Evolutionary conservation across 2,113 vertebrate genomes (phyloP).

Genomic region (Gnathonemus echidnorhynchus): DNA sequence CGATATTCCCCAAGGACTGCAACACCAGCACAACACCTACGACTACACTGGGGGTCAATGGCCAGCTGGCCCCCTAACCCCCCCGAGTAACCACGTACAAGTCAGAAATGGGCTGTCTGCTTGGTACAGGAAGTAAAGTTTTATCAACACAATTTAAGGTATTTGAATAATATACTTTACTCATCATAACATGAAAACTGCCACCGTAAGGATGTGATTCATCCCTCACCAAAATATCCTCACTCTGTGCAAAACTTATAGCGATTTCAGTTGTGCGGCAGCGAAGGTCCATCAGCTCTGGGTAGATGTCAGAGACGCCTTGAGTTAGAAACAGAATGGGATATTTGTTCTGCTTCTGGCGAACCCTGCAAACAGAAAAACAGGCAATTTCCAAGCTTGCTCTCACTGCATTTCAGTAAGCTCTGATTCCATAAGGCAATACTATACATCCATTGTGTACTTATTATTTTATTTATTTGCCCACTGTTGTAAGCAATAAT

Average conservation of each 20-base stretch:
- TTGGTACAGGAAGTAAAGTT: neutral
- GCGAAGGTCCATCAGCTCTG: constrained; percentile 90
- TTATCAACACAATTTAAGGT: neutral
- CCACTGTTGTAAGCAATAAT: neutral
- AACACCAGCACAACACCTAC: neutral
- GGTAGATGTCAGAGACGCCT: constrained; percentile 78
- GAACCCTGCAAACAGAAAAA: constrained; percentile 66
- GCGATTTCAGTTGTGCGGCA: constrained; percentile 84
- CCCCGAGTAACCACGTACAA: neutral
- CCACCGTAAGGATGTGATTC: neutral
- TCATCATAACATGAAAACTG: neutral
- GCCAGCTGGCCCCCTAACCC: neutral
- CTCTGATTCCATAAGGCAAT: neutral
- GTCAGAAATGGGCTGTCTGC: neutral
- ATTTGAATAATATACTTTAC: neutral
- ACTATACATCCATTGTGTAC: neutral
- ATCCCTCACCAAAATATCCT: constrained; percentile 82
- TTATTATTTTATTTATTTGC: neutral
- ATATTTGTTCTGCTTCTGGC: constrained; percentile 93
- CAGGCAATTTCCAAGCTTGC: neutral
- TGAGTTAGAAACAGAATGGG: constrained; percentile 94
- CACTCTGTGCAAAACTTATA: constrained; percentile 91
- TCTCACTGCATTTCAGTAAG: neutral
- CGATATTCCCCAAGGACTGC: neutral
- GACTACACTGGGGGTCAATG: neutral